Percentiles rank a stretch among this genome's conserved stretches.
phyloP scores from a whole-genome alignment of 2,113 vertebrate genomes.

The Oophaga pumilio region DNA sequence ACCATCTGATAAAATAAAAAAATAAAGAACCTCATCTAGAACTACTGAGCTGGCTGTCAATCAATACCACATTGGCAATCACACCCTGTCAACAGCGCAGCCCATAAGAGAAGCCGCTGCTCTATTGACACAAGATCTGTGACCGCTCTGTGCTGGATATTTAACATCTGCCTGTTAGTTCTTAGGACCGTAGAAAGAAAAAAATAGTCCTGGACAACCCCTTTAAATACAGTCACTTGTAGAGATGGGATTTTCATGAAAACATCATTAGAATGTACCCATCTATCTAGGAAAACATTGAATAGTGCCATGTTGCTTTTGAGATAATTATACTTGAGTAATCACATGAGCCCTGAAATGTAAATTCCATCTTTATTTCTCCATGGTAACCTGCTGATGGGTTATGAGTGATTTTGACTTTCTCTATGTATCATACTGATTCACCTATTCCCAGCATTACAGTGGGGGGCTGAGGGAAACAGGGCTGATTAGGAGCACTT shows the following conservation, averaged over 20 bases:
- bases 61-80: too few species aligned
- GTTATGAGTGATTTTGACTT: conserved; percentile 50
- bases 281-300: not conserved
- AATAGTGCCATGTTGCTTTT: conserved; percentile 31
- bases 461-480: conserved; percentile 12
- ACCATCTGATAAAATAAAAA: too few species aligned
- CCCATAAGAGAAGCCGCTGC: too few species aligned
- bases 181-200: too few species aligned
- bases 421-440: conserved; percentile 20
- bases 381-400: conserved; percentile 47
- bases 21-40: too few species aligned
- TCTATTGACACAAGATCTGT: too few species aligned
- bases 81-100: too few species aligned
- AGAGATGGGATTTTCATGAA: not conserved
- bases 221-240: not conserved
- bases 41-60: too few species aligned
- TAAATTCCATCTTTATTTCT: conserved; percentile 24
- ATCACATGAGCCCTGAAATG: conserved; percentile 33
- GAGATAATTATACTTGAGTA: conserved; percentile 43
- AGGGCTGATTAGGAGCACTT: conserved; percentile 4
- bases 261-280: conserved; percentile 14
- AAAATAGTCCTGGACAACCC: too few species aligned
- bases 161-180: too few species aligned
- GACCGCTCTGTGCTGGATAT: too few species aligned
- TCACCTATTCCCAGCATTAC: conserved; percentile 19